Percentiles rank a stretch among this genome's conserved stretches.
These are phyloP conservation scores for Agriopis aurantiaria DNA, from an alignment of 2,888 invertebrate genomes.

Conservation along the genomic window DNA sequence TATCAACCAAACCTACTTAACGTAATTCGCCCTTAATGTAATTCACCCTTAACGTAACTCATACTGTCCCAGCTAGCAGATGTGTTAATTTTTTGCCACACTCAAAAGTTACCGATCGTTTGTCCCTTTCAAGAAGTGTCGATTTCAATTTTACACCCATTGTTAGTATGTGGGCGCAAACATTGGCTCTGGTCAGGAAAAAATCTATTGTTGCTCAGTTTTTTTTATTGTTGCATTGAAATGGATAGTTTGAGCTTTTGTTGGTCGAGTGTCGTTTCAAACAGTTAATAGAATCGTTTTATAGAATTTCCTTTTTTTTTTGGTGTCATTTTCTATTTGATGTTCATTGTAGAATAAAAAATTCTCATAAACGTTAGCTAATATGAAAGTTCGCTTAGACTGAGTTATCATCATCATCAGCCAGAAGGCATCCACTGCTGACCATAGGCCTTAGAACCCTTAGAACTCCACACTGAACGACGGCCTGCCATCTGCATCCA, in stretches of 20 bases:
- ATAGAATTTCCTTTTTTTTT: slow-evolving; percentile 10
- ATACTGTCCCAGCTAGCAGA: slow-evolving; percentile 20
- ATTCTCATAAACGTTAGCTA: too few relatives aligned
- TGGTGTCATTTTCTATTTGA: slow-evolving; percentile 7
- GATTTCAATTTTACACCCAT: slow-evolving; percentile 42
- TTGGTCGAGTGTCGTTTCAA: slow-evolving; percentile 1
- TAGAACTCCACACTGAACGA: too few relatives aligned
- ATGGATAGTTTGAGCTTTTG: slow-evolving; percentile 17
- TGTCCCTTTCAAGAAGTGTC: slow-evolving; percentile 41
- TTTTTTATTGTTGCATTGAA: slow-evolving; percentile 14
- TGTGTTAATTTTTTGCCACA: slow-evolving; percentile 33
- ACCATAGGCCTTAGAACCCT: too few relatives aligned
- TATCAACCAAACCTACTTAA: too few relatives aligned
- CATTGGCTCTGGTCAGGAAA: slow-evolving; percentile 40
- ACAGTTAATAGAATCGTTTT: slow-evolving; percentile 9
- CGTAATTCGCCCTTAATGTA: neutral
- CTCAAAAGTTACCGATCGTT: slow-evolving; percentile 26
- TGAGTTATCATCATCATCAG: neutral
- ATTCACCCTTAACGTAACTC: neutral
- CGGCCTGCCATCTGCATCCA: too few relatives aligned
- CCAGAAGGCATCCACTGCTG: too few relatives aligned
- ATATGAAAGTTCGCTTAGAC: too few relatives aligned
- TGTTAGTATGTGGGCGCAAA: slow-evolving; percentile 40
- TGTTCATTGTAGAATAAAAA: neutral
- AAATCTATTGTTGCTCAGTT: slow-evolving; percentile 10